These are phyloP conservation scores for Cladorhizidae sp. DNA, from an alignment of 37 sponge, comb jelly and placozoan species.

Conservation along the genomic window DNA sequence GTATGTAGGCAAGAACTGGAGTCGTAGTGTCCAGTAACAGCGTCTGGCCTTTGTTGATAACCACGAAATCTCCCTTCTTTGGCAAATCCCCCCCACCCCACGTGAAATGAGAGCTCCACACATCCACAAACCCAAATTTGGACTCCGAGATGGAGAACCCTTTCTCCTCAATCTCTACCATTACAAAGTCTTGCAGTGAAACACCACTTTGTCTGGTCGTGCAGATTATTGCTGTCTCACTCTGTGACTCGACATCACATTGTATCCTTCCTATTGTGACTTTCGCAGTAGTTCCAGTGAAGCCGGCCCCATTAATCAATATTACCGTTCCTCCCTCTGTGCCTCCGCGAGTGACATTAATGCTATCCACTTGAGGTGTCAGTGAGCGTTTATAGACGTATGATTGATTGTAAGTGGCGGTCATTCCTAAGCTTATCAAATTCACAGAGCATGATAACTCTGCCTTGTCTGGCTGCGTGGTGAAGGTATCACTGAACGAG, in stretches of 20 bases:
- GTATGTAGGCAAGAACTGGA: conserved; percentile 65
- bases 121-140: conserved; percentile 73
- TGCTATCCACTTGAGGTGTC: conserved; percentile 58
- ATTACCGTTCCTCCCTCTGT: conserved; percentile 87
- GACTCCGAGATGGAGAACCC: conserved; percentile 40
- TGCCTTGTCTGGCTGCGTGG: not conserved
- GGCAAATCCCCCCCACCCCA: conserved; percentile 86
- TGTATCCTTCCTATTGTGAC: conserved; percentile 77
- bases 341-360: conserved; percentile 76
- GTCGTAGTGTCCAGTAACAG: conserved; percentile 77
- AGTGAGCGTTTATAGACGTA: conserved; percentile 59
- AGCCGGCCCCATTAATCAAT: not conserved
- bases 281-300: conserved; percentile 23
- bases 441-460: conserved; percentile 38
- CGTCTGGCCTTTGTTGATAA: conserved; percentile 77
- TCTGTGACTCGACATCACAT: conserved; percentile 29
- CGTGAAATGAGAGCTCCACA: conserved; percentile 83
- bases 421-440: conserved; percentile 12
- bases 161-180: conserved; percentile 52
- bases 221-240: conserved; percentile 62
- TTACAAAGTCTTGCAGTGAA: conserved; percentile 59
- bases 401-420: not conserved
- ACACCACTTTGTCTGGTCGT: conserved; percentile 59
- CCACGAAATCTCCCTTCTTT: conserved; percentile 75
- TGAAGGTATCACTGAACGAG: not conserved